Evolutionary conservation across 2,113 vertebrate genomes (phyloP), one percentile per base, ranked within the genome.

Genomic region (Athene noctua): DNA sequence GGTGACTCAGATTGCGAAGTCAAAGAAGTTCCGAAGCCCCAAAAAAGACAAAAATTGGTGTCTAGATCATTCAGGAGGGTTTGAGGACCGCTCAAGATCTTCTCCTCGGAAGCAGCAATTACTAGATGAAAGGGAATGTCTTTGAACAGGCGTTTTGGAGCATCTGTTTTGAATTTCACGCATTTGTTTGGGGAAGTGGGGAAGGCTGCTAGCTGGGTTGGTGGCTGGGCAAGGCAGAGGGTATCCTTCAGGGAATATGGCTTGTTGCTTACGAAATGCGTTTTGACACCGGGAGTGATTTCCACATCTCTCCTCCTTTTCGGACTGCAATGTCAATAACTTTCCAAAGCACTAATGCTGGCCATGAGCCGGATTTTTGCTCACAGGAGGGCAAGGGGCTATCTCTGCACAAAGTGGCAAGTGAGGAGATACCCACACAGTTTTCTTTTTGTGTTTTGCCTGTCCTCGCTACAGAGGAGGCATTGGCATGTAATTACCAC

Each of bases 121-220:
- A 82, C 36, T 54, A 91, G 89, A 94, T 94, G 94, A 91, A 94
- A 95, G 80, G 74, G 52, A 90, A 90, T 14, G 6, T 87, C 89
- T 94, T 89, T 9, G 3, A 81, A 42, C 54, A 59, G 78, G 71
- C 54, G 0, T 66, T 89, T 70, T 40, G 46, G 49, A 91, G 40
- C 84, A 87, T 95, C 86, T 94, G 88, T 38, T 94, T 91, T 79
- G 74, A 55, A 38, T 95, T 96, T 73, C 9, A 11, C 4, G 5
- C 2, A 0, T 54, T 55, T 6, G 3, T 87, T 79, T 57, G 70
- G 73, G 75, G 73, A 77, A 74, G 47, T 2, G 0, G 22, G 62
- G 71, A 72, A 44, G 91, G 72, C 73, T 70, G 44, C 77, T 93
- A 2, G 1, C 52, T 52, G 54, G 67, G 65, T 61, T 52, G 59